Evolutionary conservation across 2,888 invertebrate genomes (phyloP).

Genomic region (Junonia oenone): DNA sequence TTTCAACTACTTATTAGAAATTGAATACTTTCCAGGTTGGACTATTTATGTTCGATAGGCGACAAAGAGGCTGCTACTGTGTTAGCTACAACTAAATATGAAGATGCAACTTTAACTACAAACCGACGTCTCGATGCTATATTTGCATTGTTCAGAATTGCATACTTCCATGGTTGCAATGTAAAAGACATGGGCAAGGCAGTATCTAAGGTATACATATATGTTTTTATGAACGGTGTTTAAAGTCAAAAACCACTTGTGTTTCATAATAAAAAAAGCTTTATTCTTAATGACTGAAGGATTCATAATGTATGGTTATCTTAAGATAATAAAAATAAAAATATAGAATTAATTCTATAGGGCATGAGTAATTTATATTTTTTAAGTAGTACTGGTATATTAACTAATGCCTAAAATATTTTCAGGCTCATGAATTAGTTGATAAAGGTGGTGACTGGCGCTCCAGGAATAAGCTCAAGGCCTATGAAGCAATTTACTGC

Average conservation of each 20-base stretch:
- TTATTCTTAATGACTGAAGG: too few species aligned
- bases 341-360: too few species aligned
- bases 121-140: conserved; percentile 78
- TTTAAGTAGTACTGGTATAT: too few species aligned
- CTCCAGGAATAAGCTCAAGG: conserved; percentile 96
- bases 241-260: too few species aligned
- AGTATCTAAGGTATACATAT: conserved; percentile 67
- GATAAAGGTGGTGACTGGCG: conserved; percentile 99
- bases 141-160: conserved; percentile 77
- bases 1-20: background rate
- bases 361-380: too few species aligned
- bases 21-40: conserved; percentile 54
- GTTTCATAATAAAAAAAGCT: too few species aligned
- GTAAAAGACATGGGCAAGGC: conserved; percentile 79
- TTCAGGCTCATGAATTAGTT: conserved; percentile 82
- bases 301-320: too few species aligned
- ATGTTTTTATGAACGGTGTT: too few species aligned
- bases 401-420: too few species aligned
- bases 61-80: conserved; percentile 74
- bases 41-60: conserved; percentile 78
- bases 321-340: too few species aligned
- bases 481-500: conserved; percentile 97
- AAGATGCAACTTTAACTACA: conserved; percentile 76
- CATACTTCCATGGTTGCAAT: conserved; percentile 81
- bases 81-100: conserved; percentile 73